Percentiles rank a stretch among this genome's conserved stretches.
phyloP scores from a whole-genome alignment of 2,113 vertebrate genomes.

The Scytalopus superciliaris region DNA sequence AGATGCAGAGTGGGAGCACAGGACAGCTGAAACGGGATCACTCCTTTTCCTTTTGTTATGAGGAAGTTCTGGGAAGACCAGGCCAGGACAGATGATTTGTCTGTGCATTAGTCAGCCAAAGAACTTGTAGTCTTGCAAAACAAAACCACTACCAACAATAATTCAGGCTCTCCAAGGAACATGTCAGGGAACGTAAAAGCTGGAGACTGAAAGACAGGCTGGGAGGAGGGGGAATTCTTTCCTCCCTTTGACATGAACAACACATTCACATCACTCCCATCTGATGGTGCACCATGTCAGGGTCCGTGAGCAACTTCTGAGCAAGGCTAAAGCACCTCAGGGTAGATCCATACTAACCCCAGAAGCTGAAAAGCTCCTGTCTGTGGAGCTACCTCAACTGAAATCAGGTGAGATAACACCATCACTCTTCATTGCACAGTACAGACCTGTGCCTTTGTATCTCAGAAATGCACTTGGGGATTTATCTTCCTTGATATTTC shows the following conservation, averaged over 20 bases:
- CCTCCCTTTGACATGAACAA: background rate
- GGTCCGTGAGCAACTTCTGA: background rate
- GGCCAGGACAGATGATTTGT: constrained; percentile 28
- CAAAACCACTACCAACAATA: constrained; percentile 35
- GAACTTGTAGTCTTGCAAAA: constrained; percentile 33
- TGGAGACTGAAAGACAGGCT: background rate
- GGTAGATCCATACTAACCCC: background rate
- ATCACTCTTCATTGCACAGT: background rate
- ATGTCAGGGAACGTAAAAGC: background rate
- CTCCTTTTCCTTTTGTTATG: background rate
- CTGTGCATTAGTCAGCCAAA: background rate
- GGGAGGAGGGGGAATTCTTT: background rate
- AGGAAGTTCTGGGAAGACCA: background rate
- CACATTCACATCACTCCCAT: background rate
- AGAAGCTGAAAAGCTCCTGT: background rate
- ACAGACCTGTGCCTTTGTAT: background rate
- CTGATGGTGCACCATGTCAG: rapidly evolving
- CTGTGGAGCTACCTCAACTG: background rate
- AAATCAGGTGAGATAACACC: background rate
- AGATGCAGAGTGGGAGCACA: background rate
- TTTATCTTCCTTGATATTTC: background rate
- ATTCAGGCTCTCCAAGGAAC: constrained; percentile 1
- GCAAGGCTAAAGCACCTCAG: background rate
- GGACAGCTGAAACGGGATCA: background rate
- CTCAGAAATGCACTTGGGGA: background rate